A percentile compares a stretch with the other conserved stretches of the same genome.
Evolutionary conservation across 2,113 vertebrate genomes (phyloP).

Genomic region (Onychorhynchus coronatus): DNA sequence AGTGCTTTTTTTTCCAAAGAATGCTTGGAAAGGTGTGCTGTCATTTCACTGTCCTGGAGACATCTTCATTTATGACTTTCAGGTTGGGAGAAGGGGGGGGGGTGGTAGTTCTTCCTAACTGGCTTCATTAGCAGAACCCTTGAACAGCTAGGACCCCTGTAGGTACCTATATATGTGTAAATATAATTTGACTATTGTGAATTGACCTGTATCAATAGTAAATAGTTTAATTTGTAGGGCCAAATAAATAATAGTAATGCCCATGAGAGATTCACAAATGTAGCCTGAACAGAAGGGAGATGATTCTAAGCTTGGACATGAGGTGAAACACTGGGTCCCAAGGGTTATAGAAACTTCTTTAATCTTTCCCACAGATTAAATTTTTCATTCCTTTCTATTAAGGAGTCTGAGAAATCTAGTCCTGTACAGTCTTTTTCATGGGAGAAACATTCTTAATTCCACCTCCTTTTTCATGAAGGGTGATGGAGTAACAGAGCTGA

Average conservation of each 20-base stretch:
- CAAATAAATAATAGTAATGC: background rate
- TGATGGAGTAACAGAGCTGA: background rate
- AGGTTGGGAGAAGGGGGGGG: fast-evolving
- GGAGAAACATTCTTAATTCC: background rate
- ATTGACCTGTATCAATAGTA: background rate
- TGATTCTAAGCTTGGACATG: background rate
- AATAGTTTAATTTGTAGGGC: background rate
- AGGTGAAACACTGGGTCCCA: background rate
- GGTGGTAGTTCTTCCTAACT: background rate
- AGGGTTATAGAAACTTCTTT: background rate
- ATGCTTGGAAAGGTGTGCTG: background rate
- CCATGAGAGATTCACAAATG: background rate
- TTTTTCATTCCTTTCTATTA: background rate
- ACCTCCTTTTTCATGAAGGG: background rate
- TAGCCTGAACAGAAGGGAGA: background rate
- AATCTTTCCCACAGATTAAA: background rate
- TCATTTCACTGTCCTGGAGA: background rate
- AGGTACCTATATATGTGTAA: background rate
- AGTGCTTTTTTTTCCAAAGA: background rate
- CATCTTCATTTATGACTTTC: background rate
- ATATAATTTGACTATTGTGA: background rate
- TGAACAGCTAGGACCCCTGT: background rate
- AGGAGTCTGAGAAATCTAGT: background rate
- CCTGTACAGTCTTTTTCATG: background rate
- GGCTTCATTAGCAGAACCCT: background rate